Evolutionary conservation across 2,113 vertebrate genomes (phyloP).

Genomic region (Entomyzon cyanotis): DNA sequence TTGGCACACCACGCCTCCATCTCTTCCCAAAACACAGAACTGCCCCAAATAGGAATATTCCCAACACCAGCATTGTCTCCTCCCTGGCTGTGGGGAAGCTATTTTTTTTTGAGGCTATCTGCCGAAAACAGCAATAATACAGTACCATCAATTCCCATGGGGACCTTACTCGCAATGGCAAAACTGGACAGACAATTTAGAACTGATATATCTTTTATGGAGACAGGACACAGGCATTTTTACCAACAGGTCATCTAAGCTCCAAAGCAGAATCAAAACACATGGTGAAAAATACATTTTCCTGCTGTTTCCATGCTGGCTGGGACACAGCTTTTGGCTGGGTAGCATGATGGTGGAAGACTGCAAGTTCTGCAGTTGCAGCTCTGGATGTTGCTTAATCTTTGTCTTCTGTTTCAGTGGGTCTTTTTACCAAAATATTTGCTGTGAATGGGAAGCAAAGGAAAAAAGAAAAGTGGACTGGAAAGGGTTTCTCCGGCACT

Average conservation of each 20-base stretch:
- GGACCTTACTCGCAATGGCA: background rate
- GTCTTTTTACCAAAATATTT: slow-evolving; percentile 22
- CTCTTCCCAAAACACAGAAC: background rate
- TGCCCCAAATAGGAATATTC: background rate
- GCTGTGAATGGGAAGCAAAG: background rate
- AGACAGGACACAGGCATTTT: slow-evolving; percentile 28
- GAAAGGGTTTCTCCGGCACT: background rate
- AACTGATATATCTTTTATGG: slow-evolving; percentile 19
- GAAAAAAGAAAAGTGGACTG: background rate
- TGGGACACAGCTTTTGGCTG: background rate
- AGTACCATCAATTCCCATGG: background rate
- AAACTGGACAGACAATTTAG: slow-evolving; percentile 22
- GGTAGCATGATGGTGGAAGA: background rate
- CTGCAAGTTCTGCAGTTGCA: background rate
- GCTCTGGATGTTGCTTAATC: background rate
- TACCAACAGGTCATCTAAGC: slow-evolving; percentile 14
- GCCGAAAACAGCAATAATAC: background rate
- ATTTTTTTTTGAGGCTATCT: background rate
- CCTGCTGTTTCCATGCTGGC: background rate
- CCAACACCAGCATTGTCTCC: background rate
- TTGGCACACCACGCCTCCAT: rapidly evolving
- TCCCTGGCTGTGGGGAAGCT: background rate
- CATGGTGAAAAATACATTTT: background rate
- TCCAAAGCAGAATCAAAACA: slow-evolving; percentile 1
- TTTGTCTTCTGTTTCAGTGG: background rate